Evolutionary conservation across 2,797 vertebrate genomes (phyloP).

Genomic region (Sebastes elongatus): DNA sequence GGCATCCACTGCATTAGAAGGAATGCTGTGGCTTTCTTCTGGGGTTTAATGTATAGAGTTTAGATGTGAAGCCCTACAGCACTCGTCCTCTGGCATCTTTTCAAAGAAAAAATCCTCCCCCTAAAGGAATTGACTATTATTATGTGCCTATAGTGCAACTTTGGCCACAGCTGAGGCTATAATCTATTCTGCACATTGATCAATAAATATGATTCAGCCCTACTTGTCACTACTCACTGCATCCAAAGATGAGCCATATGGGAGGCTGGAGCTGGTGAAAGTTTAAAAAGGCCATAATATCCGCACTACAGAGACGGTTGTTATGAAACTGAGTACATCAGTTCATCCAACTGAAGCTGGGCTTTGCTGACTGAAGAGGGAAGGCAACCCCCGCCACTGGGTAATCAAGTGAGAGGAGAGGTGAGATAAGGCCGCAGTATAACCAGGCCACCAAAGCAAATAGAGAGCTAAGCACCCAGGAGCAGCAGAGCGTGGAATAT

Average conservation of each 20-base stretch:
- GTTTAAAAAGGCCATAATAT: background rate
- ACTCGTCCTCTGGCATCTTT: background rate
- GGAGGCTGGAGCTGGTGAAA: background rate
- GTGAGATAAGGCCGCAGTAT: slow-evolving; percentile 32
- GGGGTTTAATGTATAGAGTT: background rate
- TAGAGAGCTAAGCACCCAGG: slow-evolving; percentile 40
- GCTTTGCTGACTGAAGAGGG: slow-evolving; percentile 25
- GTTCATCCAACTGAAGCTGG: slow-evolving; percentile 28
- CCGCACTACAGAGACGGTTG: background rate
- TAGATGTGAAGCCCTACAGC: background rate
- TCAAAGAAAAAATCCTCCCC: background rate
- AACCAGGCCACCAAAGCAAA: slow-evolving; percentile 44
- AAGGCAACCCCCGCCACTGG: slow-evolving; percentile 6
- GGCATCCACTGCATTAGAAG: background rate
- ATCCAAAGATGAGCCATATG: background rate
- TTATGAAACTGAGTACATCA: slow-evolving; percentile 17
- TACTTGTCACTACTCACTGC: background rate
- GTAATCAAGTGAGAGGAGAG: slow-evolving; percentile 34
- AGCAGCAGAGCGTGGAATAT: slow-evolving; percentile 20
- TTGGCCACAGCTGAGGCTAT: background rate
- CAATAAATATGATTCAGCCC: slow-evolving; percentile 29
- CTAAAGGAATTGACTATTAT: slow-evolving; percentile 2
- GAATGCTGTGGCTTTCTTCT: background rate
- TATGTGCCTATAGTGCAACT: slow-evolving; percentile 9
- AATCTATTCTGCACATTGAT: slow-evolving; percentile 19